Percentiles rank a stretch among this genome's conserved stretches.
These are phyloP conservation scores for Oryzias sinensis DNA, from an alignment of 2,797 vertebrate species.

Conservation along the genomic window DNA sequence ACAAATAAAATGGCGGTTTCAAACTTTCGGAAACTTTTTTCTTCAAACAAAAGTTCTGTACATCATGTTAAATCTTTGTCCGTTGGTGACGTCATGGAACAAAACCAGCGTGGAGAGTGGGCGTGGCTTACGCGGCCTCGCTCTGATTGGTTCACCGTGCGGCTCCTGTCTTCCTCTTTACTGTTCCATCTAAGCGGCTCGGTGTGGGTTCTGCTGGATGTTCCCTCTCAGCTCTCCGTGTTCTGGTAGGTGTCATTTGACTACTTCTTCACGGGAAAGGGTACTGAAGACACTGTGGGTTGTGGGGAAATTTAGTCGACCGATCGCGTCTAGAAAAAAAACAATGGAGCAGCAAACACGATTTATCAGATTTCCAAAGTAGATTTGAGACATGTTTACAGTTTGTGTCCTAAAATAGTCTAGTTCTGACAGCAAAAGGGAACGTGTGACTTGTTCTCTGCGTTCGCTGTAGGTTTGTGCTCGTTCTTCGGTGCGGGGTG, in stretches of 20 bases:
- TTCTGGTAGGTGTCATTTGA: conserved; percentile 38
- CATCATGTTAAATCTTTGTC: not conserved
- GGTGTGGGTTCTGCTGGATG: conserved; percentile 11
- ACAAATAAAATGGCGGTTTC: too few species aligned
- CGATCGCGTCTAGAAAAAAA: not conserved
- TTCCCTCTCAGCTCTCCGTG: conserved; percentile 14
- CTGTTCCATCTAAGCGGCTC: not conserved
- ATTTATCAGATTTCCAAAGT: not conserved
- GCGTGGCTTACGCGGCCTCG: conserved; percentile 41
- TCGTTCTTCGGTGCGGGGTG: not conserved
- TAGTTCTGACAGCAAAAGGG: not conserved
- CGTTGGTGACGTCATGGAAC: conserved; percentile 30
- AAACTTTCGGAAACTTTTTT: too few species aligned
- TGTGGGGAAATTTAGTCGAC: not conserved
- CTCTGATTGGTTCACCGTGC: conserved; percentile 51
- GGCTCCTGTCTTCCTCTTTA: conserved; percentile 23
- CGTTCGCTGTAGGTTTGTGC: not conserved
- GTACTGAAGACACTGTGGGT: not conserved
- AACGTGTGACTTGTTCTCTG: not conserved
- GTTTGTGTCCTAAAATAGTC: not conserved
- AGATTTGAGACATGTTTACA: not conserved
- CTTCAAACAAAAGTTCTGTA: too few species aligned
- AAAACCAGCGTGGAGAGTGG: conserved; percentile 23
- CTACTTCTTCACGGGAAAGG: not conserved
- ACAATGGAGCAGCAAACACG: not conserved